A percentile compares a stretch with the other conserved stretches of the same genome.
phyloP scores from a whole-genome alignment of 2,113 vertebrate genomes.

The Ciconia boyciana region DNA sequence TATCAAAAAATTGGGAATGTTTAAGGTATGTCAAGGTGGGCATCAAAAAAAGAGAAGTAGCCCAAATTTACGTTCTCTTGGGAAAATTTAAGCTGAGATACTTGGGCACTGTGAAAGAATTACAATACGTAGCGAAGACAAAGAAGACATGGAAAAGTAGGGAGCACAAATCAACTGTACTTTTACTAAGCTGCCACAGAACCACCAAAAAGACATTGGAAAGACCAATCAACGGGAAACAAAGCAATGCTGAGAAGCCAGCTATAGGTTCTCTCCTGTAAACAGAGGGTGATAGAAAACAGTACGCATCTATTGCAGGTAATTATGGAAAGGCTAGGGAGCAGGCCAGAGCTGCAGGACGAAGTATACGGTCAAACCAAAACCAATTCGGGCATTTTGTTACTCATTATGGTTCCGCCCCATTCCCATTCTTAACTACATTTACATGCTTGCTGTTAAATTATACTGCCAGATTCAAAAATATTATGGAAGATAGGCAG shows the following conservation, averaged over 20 bases:
- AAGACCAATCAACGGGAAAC: background rate
- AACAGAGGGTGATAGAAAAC: background rate
- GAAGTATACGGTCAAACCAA: background rate
- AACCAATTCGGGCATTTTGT: background rate
- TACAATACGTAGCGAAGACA: accelerated
- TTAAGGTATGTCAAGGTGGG: background rate
- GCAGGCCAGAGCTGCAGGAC: background rate
- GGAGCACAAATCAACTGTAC: background rate
- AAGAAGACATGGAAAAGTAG: background rate
- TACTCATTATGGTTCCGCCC: background rate
- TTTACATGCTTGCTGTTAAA: background rate
- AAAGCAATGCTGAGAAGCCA: background rate
- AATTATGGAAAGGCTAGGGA: background rate
- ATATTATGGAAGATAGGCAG: background rate
- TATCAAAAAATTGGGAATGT: accelerated
- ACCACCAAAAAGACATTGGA: background rate
- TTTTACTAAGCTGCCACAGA: background rate
- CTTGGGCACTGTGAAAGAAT: background rate
- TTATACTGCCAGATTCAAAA: background rate
- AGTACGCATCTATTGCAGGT: background rate
- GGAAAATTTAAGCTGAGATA: background rate
- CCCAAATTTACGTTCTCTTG: background rate
- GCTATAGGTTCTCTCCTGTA: background rate
- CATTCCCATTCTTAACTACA: background rate
- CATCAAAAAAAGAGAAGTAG: background rate